These are phyloP conservation scores for Nannospalax galili DNA, from an alignment of 2,113 vertebrate genomes.

Conservation along the genomic window DNA sequence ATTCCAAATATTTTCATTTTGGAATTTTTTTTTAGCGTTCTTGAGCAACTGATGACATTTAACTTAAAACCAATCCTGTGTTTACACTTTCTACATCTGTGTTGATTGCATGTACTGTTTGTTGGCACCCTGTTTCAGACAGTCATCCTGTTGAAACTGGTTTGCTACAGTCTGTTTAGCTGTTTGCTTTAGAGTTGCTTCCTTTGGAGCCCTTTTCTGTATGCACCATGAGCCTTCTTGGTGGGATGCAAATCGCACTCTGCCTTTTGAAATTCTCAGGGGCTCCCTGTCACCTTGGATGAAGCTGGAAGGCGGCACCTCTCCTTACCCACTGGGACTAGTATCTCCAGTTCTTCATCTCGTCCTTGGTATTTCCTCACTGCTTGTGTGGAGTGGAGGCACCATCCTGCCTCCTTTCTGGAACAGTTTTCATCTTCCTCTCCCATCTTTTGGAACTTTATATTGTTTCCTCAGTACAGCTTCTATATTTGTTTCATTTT, in stretches of 20 bases:
- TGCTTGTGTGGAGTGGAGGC: not conserved
- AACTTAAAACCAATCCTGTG: not conserved
- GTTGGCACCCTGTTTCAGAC: not conserved
- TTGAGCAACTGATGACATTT: not conserved
- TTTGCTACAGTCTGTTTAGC: not conserved
- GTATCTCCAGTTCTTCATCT: not conserved
- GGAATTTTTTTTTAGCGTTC: not conserved
- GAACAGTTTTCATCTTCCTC: not conserved
- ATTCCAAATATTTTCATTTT: slow-evolving; percentile 24
- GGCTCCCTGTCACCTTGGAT: not conserved
- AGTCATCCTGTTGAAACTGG: not conserved
- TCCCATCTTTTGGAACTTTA: not conserved
- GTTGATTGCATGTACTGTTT: not conserved
- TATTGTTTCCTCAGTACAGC: not conserved
- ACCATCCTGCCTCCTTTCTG: not conserved
- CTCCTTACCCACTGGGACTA: not conserved
- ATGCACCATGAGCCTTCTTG: not conserved
- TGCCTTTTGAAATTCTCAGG: not conserved
- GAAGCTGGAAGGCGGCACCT: not conserved
- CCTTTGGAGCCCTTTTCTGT: not conserved
- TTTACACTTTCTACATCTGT: not conserved
- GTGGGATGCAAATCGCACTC: not conserved
- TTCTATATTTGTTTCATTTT: not conserved
- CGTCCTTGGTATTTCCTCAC: not conserved
- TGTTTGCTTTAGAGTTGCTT: not conserved